Percentiles rank a stretch among this genome's conserved stretches.
Evolutionary conservation across 2,797 vertebrate genomes (phyloP).

Genomic region (Falco novaeseelandiae): DNA sequence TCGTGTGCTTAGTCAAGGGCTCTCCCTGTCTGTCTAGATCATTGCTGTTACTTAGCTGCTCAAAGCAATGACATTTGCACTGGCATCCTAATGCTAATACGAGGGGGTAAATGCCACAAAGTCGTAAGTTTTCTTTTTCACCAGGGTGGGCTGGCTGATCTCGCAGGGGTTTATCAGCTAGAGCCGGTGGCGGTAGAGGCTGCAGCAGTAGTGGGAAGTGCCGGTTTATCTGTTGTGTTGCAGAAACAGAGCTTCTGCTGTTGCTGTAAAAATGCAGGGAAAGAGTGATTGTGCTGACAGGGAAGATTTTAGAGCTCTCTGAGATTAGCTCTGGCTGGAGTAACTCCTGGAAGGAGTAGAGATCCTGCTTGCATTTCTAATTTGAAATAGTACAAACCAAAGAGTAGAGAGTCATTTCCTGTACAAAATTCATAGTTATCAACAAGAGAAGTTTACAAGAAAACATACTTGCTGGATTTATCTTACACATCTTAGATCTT

Average conservation of each 20-base stretch:
- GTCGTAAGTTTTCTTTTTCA: not conserved
- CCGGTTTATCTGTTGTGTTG: not conserved
- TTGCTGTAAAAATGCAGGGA: not conserved
- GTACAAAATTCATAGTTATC: not conserved
- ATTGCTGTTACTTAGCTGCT: not conserved
- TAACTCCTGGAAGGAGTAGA: not conserved
- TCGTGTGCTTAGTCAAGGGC: constrained; percentile 36
- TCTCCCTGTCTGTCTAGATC: not conserved
- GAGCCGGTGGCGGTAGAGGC: not conserved
- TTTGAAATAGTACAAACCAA: not conserved
- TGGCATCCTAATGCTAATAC: not conserved
- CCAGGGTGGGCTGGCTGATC: not conserved
- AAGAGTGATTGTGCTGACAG: not conserved
- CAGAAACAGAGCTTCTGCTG: not conserved
- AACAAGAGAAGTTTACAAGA: not conserved
- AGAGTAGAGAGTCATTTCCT: not conserved
- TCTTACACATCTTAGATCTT: not conserved
- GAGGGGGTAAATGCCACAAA: not conserved
- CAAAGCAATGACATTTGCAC: not conserved
- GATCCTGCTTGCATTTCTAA: not conserved
- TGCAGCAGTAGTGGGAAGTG: not conserved
- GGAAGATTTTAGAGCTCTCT: not conserved
- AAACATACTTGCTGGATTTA: not conserved
- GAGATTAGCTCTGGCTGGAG: not conserved
- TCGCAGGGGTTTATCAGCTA: not conserved